These are phyloP conservation scores for Malthinus seriepunctatus DNA, from an alignment of 2,888 invertebrate genomes.

Conservation along the genomic window DNA sequence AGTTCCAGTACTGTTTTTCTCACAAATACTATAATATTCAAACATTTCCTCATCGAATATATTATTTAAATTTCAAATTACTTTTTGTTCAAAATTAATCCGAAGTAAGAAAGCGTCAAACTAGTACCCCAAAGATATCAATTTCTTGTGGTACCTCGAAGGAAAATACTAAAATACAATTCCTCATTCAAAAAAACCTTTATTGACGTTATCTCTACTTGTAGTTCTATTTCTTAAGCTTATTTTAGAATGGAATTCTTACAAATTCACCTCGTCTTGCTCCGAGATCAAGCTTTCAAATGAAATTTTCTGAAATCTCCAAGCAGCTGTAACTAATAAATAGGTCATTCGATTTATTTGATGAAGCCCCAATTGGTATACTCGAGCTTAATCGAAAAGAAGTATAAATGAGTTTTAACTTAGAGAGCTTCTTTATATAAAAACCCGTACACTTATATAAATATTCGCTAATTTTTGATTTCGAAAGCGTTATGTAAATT, in stretches of 20 bases:
- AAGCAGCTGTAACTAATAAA: slow-evolving; percentile 13
- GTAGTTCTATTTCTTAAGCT: background rate
- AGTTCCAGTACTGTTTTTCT: no score
- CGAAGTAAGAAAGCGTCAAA: no score
- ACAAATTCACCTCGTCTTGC: slow-evolving; percentile 1
- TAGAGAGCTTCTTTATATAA: slow-evolving; percentile 26
- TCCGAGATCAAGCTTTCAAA: slow-evolving; percentile 4
- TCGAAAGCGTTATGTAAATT: background rate
- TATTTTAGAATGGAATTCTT: slow-evolving; percentile 1
- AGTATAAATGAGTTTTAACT: slow-evolving; percentile 26
- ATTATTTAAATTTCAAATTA: no score
- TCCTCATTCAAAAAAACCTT: no score
- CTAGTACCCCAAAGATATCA: no score
- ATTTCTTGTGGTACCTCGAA: no score
- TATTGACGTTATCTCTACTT: background rate
- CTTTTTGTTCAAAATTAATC: no score
- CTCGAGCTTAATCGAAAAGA: slow-evolving; percentile 24
- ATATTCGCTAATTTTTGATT: background rate
- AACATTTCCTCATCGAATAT: no score
- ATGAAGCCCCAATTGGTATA: slow-evolving; percentile 23
- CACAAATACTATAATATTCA: no score
- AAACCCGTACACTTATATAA: slow-evolving; percentile 12
- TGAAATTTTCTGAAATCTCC: slow-evolving; percentile 6
- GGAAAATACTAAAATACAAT: no score
- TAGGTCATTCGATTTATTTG: slow-evolving; percentile 18